These are phyloP conservation scores for Agrochola macilenta DNA, from an alignment of 2,888 invertebrate genomes.

Conservation along the genomic window DNA sequence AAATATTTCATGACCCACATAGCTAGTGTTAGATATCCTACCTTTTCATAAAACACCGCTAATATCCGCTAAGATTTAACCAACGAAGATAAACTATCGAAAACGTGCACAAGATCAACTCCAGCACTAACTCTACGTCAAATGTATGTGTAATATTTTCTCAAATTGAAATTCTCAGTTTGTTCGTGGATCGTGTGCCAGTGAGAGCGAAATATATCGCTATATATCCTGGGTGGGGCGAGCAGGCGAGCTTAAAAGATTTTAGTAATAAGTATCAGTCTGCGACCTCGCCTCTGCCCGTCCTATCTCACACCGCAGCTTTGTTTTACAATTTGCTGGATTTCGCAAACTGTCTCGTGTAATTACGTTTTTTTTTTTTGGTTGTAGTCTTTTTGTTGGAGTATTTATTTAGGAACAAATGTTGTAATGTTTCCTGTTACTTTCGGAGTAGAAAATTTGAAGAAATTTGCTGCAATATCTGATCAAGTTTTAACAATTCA, in stretches of 20 bases:
- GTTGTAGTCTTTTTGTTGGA: slow-evolving; percentile 1
- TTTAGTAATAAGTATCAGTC: slow-evolving; percentile 65
- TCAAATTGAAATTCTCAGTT: slow-evolving; percentile 64
- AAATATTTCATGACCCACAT: neutral
- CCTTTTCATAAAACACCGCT: slow-evolving; percentile 8
- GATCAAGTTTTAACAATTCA: neutral
- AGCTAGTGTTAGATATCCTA: neutral
- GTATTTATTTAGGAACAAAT: slow-evolving; percentile 6
- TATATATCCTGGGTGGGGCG: slow-evolving; percentile 51
- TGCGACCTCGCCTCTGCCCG: slow-evolving; percentile 41
- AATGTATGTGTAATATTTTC: slow-evolving; percentile 63
- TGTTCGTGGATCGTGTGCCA: slow-evolving; percentile 50
- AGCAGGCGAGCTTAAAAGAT: slow-evolving; percentile 64
- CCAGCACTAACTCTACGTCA: slow-evolving; percentile 29
- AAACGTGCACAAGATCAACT: slow-evolving; percentile 43
- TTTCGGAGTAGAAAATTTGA: neutral
- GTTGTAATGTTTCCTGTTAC: neutral
- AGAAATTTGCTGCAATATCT: neutral
- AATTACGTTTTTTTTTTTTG: slow-evolving; percentile 48
- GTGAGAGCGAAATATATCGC: slow-evolving; percentile 49
- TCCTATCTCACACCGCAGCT: slow-evolving; percentile 59
- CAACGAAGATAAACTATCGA: slow-evolving; percentile 33
- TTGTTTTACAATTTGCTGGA: slow-evolving; percentile 55
- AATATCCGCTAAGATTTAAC: slow-evolving; percentile 39
- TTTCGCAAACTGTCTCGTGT: slow-evolving; percentile 39